Base-by-base conservation (phyloP, 2,113 vertebrate species). In the Hippocampus guttulatus region DNA sequence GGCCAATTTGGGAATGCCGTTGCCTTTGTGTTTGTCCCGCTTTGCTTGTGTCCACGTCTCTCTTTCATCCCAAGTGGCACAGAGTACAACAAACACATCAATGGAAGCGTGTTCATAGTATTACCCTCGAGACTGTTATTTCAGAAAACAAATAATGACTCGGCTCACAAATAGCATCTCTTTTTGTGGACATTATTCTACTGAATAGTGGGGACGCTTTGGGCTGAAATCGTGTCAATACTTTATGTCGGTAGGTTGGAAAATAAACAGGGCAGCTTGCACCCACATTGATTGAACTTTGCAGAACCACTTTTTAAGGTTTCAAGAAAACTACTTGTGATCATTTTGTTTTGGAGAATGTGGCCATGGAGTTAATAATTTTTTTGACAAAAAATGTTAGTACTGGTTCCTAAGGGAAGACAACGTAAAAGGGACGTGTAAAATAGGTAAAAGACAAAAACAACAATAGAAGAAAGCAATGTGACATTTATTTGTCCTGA, bases 101-200 rank as follows among this genome's bases (percentile, higher is more conserved):
- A 25, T 47, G 69, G 67, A 74, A 81, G 73, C 67, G 64, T 70
- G 74, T 73, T 51, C 33, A 38, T 38, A 38, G 58, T 58, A 38
- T 38, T 38, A 38, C 33, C 33, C 33, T 38, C 33, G 0, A 38
- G 33, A 38, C 5, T 38, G 33, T 38, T 38, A 7, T 38, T n/a
- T 18, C 30, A 25, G 64, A 72, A 73, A 73, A 79, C 76, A 89
- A 85, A 71, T 78, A 47, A 82, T 87, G 71, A 82, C 69, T 83
- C 64, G 76, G 38, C 49, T 73, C 62, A 72, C 68, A 63, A 64
- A 68, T 52, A 55, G 77, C 73, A 73, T 78, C 74, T 82, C 73
- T 82, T 76, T 71, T 64, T 68, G 52, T 72, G 71, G 67, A 80
- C 33, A 38, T 38, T 38, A 6, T 38, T 38, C 60, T 33, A 64